phyloP scores from a whole-genome alignment of 2,113 vertebrate genomes.

The Saccopteryx bilineata region DNA sequence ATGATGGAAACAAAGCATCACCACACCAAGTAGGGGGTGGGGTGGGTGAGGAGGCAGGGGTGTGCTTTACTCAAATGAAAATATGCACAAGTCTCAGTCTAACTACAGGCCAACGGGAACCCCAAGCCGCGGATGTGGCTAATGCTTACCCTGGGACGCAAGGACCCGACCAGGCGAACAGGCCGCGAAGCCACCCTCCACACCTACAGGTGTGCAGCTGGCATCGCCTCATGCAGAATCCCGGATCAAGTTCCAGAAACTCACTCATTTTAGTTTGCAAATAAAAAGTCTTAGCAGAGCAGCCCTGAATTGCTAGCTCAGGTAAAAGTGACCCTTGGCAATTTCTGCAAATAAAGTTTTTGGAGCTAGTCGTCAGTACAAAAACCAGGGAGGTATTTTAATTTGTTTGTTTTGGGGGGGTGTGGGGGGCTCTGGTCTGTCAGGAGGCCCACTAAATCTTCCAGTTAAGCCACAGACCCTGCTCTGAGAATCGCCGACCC shows the following conservation, averaged over 20 bases:
- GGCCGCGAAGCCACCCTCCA: too few species aligned
- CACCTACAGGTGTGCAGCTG: rapidly evolving
- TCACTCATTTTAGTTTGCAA: neutral
- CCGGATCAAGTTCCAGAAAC: neutral
- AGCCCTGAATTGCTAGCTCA: neutral
- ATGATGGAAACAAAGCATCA: neutral
- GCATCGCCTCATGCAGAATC: neutral
- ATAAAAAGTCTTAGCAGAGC: neutral
- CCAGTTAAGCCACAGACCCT: neutral
- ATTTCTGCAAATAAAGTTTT: neutral
- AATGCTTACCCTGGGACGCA: neutral
- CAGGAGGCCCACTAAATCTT: neutral
- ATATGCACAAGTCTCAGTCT: neutral
- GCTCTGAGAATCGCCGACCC: neutral
- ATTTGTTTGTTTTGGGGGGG: neutral
- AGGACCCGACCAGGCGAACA: too few species aligned
- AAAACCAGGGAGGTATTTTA: neutral
- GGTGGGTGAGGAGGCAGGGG: rapidly evolving
- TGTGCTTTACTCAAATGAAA: neutral
- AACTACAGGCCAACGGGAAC: neutral
- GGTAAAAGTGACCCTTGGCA: neutral
- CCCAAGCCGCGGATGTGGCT: neutral
- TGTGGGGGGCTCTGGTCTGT: neutral
- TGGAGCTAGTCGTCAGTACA: neutral
- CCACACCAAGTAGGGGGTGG: neutral